Percentiles rank a stretch among this genome's conserved stretches.
Evolutionary conservation across 1,140 invertebrate species (phyloP).

Genomic region (Batillaria attramentaria): DNA sequence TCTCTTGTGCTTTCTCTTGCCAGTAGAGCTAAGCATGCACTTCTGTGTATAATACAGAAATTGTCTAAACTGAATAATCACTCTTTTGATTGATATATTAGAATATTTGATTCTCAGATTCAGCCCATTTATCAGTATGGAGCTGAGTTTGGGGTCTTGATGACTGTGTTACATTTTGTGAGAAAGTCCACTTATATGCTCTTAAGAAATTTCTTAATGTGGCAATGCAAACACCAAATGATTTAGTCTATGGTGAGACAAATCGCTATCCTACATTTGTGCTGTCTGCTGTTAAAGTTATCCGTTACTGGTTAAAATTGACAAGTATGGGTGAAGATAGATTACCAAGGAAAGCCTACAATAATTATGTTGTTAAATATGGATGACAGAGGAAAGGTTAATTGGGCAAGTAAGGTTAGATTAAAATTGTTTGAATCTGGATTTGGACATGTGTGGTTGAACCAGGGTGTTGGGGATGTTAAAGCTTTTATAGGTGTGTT

Average conservation of each 20-base stretch:
- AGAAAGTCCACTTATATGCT: not conserved
- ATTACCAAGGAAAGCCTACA: too few species aligned
- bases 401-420: too few species aligned
- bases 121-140: not conserved
- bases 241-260: not conserved
- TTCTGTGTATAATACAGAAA: not conserved
- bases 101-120: not conserved
- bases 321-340: too few species aligned
- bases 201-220: not conserved
- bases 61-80: not conserved
- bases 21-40: not conserved
- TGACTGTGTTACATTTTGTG: not conserved
- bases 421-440: too few species aligned
- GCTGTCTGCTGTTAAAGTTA: not conserved
- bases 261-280: not conserved
- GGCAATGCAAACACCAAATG: not conserved
- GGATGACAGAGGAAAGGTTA: too few species aligned
- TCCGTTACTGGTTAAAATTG: not conserved
- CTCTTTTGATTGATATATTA: not conserved
- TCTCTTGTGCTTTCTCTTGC: not conserved
- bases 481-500: too few species aligned
- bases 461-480: too few species aligned
- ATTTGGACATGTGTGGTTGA: too few species aligned
- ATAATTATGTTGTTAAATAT: too few species aligned
- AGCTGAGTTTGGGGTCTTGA: not conserved